Evolutionary conservation across 2,113 vertebrate species (phyloP), one percentile per base, ranked within the genome.

Genomic region (Prochilodus magdalenae): DNA sequence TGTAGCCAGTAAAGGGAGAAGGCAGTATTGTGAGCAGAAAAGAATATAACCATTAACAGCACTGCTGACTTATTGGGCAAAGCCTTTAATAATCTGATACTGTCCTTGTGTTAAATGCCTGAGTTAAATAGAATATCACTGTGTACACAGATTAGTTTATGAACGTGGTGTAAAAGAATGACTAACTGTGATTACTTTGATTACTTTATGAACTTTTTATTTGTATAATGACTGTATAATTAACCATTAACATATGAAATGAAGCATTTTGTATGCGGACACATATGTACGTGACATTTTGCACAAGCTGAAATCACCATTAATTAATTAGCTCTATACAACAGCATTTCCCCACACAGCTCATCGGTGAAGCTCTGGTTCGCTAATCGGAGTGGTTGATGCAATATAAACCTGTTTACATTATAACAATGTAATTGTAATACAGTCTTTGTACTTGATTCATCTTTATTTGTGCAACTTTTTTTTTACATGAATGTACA

Each of bases 401-500:
- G 30, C 75, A 77, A 77, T 40, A 7, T 47, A 73, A 44, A 66
- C 36, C 0, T 18, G 55, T 59, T 59, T 83, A 73, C 62, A 51
- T 22, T 24, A 12, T 36, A 62, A 49, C 36, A n/a, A n/a, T n/a
- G n/a, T n/a, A n/a, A n/a, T n/a, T n/a, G n/a, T n/a, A n/a, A n/a
- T 16, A 5, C 40, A 40, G 47, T 59, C 2, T 30, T 47, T 0
- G 22, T 65, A 33, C 7, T 24, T 65, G 40, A 51, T 14, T 75
- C 24, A 4, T 18, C 3, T 33, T 73, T 6, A 51, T 74, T 83
- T 78, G 59, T 57, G 15, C 24, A 36, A 57, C 7, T 15, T 62
- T 63, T 76, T 53, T 65, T 67, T 79, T 66, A 67, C 71, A 18
- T 60, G 66, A 71, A 18, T 79, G 49, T 6, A 44, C n/a, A 36